Evolutionary conservation across 2,797 vertebrate genomes (phyloP).

Genomic region (Brachyrhaphis roseni): DNA sequence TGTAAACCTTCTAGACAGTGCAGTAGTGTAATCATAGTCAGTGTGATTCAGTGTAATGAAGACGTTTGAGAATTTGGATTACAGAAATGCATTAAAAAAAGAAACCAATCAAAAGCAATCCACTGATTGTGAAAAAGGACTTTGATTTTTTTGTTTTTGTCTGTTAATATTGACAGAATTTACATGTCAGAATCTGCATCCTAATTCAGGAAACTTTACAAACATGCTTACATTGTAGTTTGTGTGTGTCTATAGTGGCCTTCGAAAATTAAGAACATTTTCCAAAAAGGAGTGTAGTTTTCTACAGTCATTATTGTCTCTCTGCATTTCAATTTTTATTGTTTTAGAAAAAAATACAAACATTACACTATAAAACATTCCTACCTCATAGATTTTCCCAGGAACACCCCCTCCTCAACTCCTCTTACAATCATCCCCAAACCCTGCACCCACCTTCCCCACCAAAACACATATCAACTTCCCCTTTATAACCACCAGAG

Average conservation of each 20-base stretch:
- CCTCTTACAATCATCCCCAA: no score
- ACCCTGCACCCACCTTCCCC: no score
- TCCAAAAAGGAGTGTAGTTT: neutral
- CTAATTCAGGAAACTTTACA: neutral
- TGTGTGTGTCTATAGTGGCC: neutral
- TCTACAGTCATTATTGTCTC: neutral
- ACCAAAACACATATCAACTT: no score
- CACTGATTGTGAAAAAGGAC: constrained; percentile 1
- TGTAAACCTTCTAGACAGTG: constrained; percentile 43
- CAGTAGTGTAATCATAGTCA: constrained; percentile 23
- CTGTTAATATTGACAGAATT: neutral
- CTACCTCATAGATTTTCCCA: no score
- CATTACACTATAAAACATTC: no score
- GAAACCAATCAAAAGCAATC: constrained; percentile 8
- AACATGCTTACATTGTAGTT: neutral
- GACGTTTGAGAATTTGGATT: constrained; percentile 45
- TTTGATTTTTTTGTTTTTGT: neutral
- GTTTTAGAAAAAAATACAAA: no score
- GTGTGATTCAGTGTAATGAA: constrained; percentile 52
- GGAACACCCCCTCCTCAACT: no score
- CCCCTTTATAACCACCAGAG: no score
- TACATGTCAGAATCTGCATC: neutral
- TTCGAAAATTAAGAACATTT: neutral
- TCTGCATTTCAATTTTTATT: neutral
- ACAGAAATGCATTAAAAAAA: constrained; percentile 45